These are phyloP conservation scores for Mergus octosetaceus DNA, from an alignment of 2,797 vertebrate genomes.

Conservation along the genomic window DNA sequence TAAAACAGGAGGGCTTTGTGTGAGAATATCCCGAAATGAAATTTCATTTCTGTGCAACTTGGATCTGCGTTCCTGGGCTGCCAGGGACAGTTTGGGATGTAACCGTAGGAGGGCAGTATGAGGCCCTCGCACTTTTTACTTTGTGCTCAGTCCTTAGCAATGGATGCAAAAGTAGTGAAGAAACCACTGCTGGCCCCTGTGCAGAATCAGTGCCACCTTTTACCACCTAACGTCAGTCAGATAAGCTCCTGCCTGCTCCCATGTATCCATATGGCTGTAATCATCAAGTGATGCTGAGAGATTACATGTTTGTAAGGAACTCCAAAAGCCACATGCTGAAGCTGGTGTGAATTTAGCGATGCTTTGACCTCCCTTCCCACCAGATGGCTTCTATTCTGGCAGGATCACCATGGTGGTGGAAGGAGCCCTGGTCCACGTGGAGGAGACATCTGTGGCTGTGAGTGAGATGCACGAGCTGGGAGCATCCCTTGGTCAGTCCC, in stretches of 20 bases:
- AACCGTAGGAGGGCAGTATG: slow-evolving; percentile 28
- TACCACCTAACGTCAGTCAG: background rate
- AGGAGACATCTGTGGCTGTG: background rate
- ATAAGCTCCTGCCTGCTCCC: slow-evolving; percentile 10
- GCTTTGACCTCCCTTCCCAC: slow-evolving; percentile 13
- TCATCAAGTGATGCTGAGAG: slow-evolving; percentile 6
- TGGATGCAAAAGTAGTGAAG: background rate
- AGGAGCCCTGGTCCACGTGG: background rate
- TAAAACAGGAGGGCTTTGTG: slow-evolving; percentile 70
- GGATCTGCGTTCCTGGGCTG: background rate
- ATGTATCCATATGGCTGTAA: slow-evolving; percentile 16
- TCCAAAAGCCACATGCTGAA: slow-evolving; percentile 43
- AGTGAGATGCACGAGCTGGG: background rate
- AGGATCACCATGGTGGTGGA: background rate
- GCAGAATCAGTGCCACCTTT: slow-evolving; percentile 40
- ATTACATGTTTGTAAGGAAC: slow-evolving; percentile 15
- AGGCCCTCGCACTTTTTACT: background rate
- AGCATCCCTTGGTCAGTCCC: background rate
- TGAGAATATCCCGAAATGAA: slow-evolving; percentile 62
- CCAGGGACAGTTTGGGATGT: background rate
- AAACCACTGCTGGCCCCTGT: background rate
- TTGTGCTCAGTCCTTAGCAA: fast-evolving
- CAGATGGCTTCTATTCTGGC: slow-evolving; percentile 18
- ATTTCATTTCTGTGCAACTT: slow-evolving; percentile 39
- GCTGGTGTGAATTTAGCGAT: slow-evolving; percentile 42